Evolutionary conservation across 2,113 vertebrate genomes (phyloP).

Genomic region (Leptocoma aspasia): DNA sequence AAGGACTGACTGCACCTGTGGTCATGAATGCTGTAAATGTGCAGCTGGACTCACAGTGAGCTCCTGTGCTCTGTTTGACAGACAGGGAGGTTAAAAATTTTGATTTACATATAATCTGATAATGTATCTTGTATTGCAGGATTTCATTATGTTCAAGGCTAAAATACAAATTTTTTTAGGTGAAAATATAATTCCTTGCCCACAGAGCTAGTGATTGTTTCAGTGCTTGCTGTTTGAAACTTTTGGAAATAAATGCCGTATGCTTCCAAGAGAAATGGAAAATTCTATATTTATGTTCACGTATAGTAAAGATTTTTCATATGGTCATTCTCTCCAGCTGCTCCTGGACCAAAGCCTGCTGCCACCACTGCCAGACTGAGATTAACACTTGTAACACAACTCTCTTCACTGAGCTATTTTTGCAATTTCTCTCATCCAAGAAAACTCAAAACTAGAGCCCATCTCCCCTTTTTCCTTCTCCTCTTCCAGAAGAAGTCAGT

Average conservation of each 20-base stretch:
- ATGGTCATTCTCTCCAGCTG: background rate
- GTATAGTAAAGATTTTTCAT: conserved; percentile 3
- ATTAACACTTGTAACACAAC: background rate
- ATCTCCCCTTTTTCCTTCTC: background rate
- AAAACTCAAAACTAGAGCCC: background rate
- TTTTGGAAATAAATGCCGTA: background rate
- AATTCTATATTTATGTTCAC: conserved; percentile 22
- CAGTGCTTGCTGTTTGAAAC: background rate
- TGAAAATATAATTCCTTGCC: background rate
- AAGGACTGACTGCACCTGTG: background rate
- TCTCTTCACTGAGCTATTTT: background rate
- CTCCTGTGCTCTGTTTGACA: background rate
- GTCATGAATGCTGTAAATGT: background rate
- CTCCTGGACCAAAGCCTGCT: conserved; percentile 28
- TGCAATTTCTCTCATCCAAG: background rate
- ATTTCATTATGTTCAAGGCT: background rate
- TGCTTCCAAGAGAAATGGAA: conserved; percentile 19
- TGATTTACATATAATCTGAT: background rate
- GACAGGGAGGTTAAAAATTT: background rate
- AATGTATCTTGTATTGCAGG: background rate
- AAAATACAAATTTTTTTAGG: background rate
- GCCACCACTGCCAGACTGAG: background rate
- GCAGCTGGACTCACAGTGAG: background rate
- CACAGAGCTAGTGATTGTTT: background rate
- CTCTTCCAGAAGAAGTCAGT: background rate